phyloP scores from a whole-genome alignment of 2,113 vertebrate genomes.

The Chaetura pelagica region DNA sequence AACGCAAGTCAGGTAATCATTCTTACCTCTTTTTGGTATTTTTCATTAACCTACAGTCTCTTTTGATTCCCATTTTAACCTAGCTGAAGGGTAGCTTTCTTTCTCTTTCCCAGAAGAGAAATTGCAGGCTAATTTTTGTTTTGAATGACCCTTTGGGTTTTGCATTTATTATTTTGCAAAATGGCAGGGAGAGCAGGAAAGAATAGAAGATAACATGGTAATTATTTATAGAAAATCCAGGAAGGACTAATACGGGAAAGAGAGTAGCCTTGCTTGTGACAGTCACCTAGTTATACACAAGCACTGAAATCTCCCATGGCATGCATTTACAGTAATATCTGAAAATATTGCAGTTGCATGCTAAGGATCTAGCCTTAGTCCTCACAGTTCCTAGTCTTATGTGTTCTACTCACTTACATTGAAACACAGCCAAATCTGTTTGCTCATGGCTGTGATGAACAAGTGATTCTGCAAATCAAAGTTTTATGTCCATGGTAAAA shows the following conservation, averaged over 20 bases:
- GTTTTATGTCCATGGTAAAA: background rate
- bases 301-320: background rate
- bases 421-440: background rate
- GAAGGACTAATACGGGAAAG: background rate
- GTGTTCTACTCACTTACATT: background rate
- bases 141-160: background rate
- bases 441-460: background rate
- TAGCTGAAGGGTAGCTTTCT: background rate
- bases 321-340: background rate
- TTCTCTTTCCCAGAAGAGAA: background rate
- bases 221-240: background rate
- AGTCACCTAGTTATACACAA: background rate
- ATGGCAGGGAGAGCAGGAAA: background rate
- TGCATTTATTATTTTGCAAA: background rate
- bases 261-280: background rate
- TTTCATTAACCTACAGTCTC: background rate
- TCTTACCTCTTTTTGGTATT: background rate
- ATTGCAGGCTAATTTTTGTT: background rate
- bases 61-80: background rate
- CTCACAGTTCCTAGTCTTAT: background rate
- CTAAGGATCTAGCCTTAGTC: background rate
- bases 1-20: background rate
- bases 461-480: background rate
- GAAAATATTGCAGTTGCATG: background rate
- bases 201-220: background rate